A percentile compares a stretch with the other conserved stretches of the same genome.
Conservation (phyloP, 2,797 vertebrate genomes). For the Etheostoma nigrum region DNA sequence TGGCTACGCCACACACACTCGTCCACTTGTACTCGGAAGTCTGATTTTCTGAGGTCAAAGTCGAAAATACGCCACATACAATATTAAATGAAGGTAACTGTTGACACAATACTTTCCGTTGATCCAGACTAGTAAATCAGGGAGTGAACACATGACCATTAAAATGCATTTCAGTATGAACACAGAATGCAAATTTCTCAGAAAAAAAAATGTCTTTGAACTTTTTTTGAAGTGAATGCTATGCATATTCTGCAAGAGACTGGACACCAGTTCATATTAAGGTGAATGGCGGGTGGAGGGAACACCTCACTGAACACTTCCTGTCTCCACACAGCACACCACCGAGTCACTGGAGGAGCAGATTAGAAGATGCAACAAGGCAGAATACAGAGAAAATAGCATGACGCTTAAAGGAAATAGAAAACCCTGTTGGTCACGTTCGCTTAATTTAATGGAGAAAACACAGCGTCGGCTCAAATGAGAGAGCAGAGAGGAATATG, state of each 20-base stretch:
- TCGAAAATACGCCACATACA: too few species aligned
- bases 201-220: not conserved
- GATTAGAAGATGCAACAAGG: slow-evolving; percentile 43
- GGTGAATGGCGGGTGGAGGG: slow-evolving; percentile 27
- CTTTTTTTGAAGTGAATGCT: not conserved
- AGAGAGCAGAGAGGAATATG: slow-evolving; percentile 19
- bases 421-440: slow-evolving; percentile 42
- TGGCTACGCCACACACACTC: too few species aligned
- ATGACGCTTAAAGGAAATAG: slow-evolving; percentile 49
- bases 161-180: not conserved
- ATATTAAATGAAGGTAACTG: too few species aligned
- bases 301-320: slow-evolving; percentile 13
- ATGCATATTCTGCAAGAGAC: not conserved
- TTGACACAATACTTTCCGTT: too few species aligned
- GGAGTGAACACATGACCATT: not conserved
- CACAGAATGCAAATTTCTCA: not conserved
- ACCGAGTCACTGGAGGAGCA: slow-evolving; percentile 19
- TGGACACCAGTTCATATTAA: slow-evolving; percentile 33
- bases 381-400: slow-evolving; percentile 54
- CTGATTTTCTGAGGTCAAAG: too few species aligned
- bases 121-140: not conserved
- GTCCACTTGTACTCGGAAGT: too few species aligned
- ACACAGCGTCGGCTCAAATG: slow-evolving; percentile 11
- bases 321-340: slow-evolving; percentile 52
- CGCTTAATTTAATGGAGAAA: slow-evolving; percentile 35